Conservation (phyloP, 2,797 vertebrate species). For the Gobionotothen gibberifrons region DNA sequence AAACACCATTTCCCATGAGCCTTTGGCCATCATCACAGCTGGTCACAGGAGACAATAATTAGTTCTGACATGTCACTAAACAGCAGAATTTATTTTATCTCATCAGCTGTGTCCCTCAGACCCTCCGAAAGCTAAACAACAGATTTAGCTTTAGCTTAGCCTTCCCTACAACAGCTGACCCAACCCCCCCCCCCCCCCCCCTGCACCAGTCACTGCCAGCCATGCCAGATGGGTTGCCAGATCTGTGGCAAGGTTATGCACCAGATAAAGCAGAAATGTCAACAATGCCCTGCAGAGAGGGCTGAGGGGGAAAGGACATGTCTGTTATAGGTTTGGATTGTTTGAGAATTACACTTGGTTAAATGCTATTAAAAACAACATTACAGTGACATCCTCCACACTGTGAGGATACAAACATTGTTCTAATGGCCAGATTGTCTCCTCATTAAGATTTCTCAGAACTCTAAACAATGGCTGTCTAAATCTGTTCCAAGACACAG, state of each 20-base stretch:
- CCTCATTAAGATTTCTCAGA: conserved; percentile 31
- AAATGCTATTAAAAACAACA: conserved; percentile 1
- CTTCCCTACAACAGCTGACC: conserved; percentile 44
- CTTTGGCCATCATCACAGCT: no score
- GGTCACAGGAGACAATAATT: no score
- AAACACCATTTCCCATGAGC: background rate
- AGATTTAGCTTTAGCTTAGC: conserved; percentile 49
- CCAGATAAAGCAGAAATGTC: conserved; percentile 47
- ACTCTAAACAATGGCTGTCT: conserved; percentile 37
- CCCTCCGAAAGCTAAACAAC: conserved; percentile 19
- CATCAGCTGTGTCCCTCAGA: background rate
- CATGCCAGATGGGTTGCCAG: conserved; percentile 74
- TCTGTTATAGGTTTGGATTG: background rate
- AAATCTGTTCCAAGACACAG: conserved; percentile 37
- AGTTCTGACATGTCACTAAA: no score
- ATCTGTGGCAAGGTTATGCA: conserved; percentile 62
- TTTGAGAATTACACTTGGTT: background rate
- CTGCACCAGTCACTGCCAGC: conserved; percentile 53
- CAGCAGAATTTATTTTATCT: background rate
- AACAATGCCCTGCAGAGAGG: conserved; percentile 18
- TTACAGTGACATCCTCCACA: conserved; percentile 5
- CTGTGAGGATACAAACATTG: background rate
- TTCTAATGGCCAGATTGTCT: conserved; percentile 22
- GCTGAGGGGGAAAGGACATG: background rate
- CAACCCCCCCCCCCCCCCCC: conserved; percentile 11